Conservation (phyloP, 1,140 invertebrate genomes). For the Mya arenaria region DNA sequence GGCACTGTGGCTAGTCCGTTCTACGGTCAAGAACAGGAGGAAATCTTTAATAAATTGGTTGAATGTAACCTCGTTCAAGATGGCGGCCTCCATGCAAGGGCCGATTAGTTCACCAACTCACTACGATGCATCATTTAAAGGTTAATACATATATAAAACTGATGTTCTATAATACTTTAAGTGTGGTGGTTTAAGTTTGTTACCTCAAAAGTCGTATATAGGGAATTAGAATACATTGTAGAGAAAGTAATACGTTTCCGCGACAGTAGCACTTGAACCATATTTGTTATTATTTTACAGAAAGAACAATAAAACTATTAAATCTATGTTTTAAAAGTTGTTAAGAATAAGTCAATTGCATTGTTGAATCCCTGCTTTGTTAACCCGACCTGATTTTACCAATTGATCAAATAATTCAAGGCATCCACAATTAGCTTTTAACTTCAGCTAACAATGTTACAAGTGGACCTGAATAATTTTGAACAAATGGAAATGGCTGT, state of each 20-base stretch:
- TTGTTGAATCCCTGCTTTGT: no score
- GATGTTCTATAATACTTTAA: neutral
- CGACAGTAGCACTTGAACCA: neutral
- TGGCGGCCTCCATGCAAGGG: slow-evolving; percentile 24
- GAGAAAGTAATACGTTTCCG: neutral
- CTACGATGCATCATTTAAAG: slow-evolving; percentile 56
- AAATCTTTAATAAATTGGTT: no score
- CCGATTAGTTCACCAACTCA: slow-evolving; percentile 34
- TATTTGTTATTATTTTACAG: neutral
- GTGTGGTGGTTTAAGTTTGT: neutral
- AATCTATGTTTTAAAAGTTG: neutral
- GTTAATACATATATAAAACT: neutral
- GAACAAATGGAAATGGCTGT: no score
- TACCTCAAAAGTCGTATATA: neutral
- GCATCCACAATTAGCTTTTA: no score
- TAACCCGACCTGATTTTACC: no score
- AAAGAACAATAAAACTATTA: neutral
- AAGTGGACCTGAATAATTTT: no score
- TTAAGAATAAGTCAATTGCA: no score
- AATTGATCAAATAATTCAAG: no score
- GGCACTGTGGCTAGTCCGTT: no score
- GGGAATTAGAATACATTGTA: neutral
- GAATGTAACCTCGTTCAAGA: slow-evolving; percentile 33
- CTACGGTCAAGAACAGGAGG: no score
- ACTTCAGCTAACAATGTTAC: no score